Evolutionary conservation across 2,888 invertebrate species (phyloP), one percentile per base, ranked within the genome.

Genomic region (Acleris cristana): DNA sequence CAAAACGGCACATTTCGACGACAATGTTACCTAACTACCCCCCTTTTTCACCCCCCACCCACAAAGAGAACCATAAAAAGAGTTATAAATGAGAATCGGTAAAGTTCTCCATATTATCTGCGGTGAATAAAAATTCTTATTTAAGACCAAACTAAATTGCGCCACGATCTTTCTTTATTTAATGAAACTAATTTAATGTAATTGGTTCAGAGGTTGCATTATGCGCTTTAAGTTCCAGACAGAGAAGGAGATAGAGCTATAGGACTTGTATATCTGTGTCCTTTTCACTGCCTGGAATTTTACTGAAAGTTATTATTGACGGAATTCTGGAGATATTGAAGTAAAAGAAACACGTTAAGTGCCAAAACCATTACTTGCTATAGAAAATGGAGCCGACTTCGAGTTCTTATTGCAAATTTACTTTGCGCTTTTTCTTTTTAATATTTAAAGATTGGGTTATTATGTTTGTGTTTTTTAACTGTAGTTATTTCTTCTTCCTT

Each of bases 151-250:
- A 63, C 55, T 65, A 66, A 70, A 60, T 70, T 66, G 69, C 62
- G 21, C 26, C 21, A 14, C 69, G 73, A 71, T 68, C 64, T 58
- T 55, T 74, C 76, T 70, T 71, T 72, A 70, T 68, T 75, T 84
- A 83, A 85, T 80, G 76, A 76, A 87, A 81, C 79, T 81, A 85
- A 86, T 86, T 86, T 79, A 77, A 83, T 82, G 79, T 82, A 80
- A 78, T 84, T 81, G 76, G 76, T 70, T 73, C 73, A 10, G 30
- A 21, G 48, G 23, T n/a, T 5, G 49, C 10, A 21, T 34, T 10
- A 34, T 34, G 34, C 8, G 34, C 10, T 34, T 8, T 34, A 34
- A 10, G 2, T 34, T 34, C 10, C 34, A 34, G 34, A 10, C 34
- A 34, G 34, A 34, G 26, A 26, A 26, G 2, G 34, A 10, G 3